Conservation (phyloP, 2,888 invertebrate genomes). For the Drosophila anomalipes region DNA sequence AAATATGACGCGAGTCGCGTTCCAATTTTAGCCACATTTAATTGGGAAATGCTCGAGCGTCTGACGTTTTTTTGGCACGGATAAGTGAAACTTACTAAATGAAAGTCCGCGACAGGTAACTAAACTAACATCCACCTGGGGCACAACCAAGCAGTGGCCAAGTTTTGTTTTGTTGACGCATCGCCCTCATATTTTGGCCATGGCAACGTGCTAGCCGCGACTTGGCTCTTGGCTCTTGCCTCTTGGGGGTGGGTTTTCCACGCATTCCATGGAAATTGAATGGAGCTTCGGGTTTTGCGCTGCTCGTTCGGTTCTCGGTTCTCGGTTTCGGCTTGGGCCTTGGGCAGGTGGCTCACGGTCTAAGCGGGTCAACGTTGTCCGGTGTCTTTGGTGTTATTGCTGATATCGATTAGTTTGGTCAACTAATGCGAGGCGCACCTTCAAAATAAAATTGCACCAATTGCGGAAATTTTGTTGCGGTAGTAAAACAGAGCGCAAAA, state of each 20-base stretch:
- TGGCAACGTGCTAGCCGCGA: conserved; percentile 65
- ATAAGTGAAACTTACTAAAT: conserved; percentile 70
- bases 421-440: conserved; percentile 70
- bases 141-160: conserved; percentile 12
- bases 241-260: conserved; percentile 41
- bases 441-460: conserved; percentile 67
- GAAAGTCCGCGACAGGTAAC: conserved; percentile 55
- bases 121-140: conserved; percentile 23
- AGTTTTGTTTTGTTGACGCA: conserved; percentile 62
- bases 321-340: not conserved
- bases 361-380: conserved; percentile 63
- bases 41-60: conserved; percentile 46
- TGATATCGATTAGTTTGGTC: conserved; percentile 75
- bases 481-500: conserved; percentile 47
- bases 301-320: not conserved
- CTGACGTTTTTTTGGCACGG: conserved; percentile 75
- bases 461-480: conserved; percentile 71
- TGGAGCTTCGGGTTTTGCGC: conserved; percentile 11
- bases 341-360: conserved; percentile 1
- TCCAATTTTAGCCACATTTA: conserved; percentile 58
- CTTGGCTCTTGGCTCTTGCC: not conserved
- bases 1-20: conserved; percentile 40
- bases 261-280: conserved; percentile 1
- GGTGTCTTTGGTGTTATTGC: conserved; percentile 60
- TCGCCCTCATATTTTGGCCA: conserved; percentile 68